A percentile compares a stretch with the other conserved stretches of the same genome.
Conservation (phyloP, 1,140 invertebrate species). For the Zaprionus ornatus region DNA sequence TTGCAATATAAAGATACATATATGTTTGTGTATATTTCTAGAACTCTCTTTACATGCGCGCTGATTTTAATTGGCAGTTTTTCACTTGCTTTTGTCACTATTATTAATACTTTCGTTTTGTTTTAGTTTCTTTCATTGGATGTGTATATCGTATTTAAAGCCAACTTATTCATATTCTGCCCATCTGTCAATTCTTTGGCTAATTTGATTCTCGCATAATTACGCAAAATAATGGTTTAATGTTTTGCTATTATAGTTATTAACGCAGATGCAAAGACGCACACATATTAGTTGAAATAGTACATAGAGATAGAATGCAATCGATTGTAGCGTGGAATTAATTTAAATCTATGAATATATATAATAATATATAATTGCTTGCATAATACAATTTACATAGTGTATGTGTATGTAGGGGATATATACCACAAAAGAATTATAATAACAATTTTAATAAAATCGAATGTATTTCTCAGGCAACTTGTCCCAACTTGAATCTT, state of each 20-base stretch:
- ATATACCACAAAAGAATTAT: constrained; percentile 38
- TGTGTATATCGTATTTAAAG: constrained; percentile 58
- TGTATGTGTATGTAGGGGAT: constrained; percentile 31
- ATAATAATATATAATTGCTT: constrained; percentile 67
- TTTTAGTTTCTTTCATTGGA: constrained; percentile 45
- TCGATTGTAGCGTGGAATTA: constrained; percentile 41
- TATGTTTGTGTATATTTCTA: constrained; percentile 18
- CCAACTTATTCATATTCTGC: constrained; percentile 62
- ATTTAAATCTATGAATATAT: constrained; percentile 50
- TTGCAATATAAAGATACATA: constrained; percentile 19
- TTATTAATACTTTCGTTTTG: constrained; percentile 45
- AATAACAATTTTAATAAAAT: constrained; percentile 67
- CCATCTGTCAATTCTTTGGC: constrained; percentile 72
- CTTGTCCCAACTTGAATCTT: neutral
- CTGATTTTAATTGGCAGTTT: constrained; percentile 27
- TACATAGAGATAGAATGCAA: constrained; percentile 47
- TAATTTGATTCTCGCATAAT: constrained; percentile 68
- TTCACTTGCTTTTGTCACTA: constrained; percentile 16
- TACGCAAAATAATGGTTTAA: constrained; percentile 41
- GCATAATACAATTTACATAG: constrained; percentile 65
- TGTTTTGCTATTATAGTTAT: constrained; percentile 17
- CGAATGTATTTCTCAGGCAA: constrained; percentile 52
- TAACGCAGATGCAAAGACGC: constrained; percentile 18
- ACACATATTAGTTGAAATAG: constrained; percentile 49
- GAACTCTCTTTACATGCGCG: constrained; percentile 34